These are phyloP conservation scores for Mesochorus sp. DNA, from an alignment of 2,888 invertebrate genomes.

Conservation along the genomic window DNA sequence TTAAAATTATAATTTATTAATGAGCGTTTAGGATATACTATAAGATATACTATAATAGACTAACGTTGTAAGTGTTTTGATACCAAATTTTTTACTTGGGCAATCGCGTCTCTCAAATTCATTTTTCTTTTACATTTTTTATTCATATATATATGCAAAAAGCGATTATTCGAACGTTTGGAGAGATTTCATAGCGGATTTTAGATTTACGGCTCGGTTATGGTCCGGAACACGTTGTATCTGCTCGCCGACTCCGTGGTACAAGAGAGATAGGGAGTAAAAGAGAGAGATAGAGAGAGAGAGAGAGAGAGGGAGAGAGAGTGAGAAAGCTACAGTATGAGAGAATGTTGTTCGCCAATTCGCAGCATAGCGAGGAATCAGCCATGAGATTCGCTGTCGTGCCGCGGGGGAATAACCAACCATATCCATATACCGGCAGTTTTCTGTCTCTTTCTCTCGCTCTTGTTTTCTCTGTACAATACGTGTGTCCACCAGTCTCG, in stretches of 20 bases:
- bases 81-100: neutral
- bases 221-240: slow-evolving; percentile 36
- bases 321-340: slow-evolving; percentile 4
- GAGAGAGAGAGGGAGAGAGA: slow-evolving; percentile 3
- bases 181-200: slow-evolving; percentile 15
- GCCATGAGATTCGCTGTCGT: slow-evolving; percentile 52
- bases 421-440: slow-evolving; percentile 10
- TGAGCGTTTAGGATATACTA: neutral
- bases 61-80: no score
- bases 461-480: neutral
- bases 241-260: neutral
- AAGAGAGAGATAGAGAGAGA: neutral
- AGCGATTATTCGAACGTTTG: slow-evolving; percentile 16
- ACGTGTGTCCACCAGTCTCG: slow-evolving; percentile 67
- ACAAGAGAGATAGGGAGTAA: neutral
- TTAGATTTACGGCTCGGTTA: slow-evolving; percentile 41
- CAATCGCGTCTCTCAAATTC: neutral
- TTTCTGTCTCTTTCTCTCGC: neutral
- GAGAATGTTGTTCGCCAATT: slow-evolving; percentile 38
- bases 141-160: neutral
- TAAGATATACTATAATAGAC: no score
- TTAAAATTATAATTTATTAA: neutral
- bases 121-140: neutral
- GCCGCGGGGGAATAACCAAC: slow-evolving; percentile 33
- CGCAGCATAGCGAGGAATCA: slow-evolving; percentile 34